Conservation (phyloP, 2,888 invertebrate species). For the Clanis bilineata region DNA sequence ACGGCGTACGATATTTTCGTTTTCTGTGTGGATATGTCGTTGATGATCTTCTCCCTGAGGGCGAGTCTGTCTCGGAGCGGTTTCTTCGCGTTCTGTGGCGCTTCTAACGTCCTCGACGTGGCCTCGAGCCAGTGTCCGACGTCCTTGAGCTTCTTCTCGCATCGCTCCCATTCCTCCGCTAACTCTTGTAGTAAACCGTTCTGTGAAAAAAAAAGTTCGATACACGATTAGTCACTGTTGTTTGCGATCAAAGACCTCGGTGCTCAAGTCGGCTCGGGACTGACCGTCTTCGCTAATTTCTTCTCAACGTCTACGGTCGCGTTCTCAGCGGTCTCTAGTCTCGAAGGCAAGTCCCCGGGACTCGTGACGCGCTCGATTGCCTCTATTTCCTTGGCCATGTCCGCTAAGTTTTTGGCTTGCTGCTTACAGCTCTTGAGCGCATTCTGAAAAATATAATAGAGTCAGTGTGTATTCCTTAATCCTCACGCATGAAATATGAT, state of each 20-base stretch:
- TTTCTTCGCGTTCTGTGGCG: constrained; percentile 92
- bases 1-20: constrained; percentile 94
- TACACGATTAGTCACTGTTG: background rate
- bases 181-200: constrained; percentile 94
- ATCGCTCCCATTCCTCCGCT: constrained; percentile 97
- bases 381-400: constrained; percentile 95
- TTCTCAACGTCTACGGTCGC: constrained; percentile 93
- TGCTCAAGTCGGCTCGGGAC: constrained; percentile 35
- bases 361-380: constrained; percentile 91
- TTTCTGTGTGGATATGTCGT: constrained; percentile 94
- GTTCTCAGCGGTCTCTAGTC: constrained; percentile 93
- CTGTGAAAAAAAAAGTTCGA: constrained; percentile 73
- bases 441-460: constrained; percentile 78
- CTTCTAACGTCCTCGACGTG: constrained; percentile 88
- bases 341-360: constrained; percentile 92
- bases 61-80: constrained; percentile 93
- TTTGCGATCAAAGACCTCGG: background rate
- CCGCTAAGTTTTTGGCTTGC: constrained; percentile 92
- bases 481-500: background rate
- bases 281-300: constrained; percentile 91
- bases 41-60: constrained; percentile 91
- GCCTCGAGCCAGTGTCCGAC: constrained; percentile 95
- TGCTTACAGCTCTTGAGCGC: constrained; percentile 95
- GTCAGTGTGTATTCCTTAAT: background rate
- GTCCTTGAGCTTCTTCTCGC: constrained; percentile 96